Evolutionary conservation across 1,140 invertebrate genomes (phyloP), one percentile per base, ranked within the genome.

Genomic region (Olivierus martensii): DNA sequence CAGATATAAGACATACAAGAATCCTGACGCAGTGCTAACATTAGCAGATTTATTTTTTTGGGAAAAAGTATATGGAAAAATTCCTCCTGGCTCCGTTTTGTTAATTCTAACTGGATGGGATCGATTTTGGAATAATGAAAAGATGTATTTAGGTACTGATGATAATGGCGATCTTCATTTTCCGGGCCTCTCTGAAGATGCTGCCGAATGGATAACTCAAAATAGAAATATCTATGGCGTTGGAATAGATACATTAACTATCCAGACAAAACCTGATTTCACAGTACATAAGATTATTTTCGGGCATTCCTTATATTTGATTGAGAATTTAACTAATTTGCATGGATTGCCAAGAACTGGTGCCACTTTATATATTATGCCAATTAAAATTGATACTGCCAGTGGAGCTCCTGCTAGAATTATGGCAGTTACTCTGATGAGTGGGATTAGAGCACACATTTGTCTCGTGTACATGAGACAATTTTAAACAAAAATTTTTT

Each of bases 171-270:
- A n/a, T n/a, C n/a, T n/a, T n/a, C n/a, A n/a, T n/a, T 65, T 52
- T 66, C 55, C 70, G 68, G 78, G 77, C 39, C 57, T 79, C 18
- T 70, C 71, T 49, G 64, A 63, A 53, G 72, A 73, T 18, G 74
- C 79, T 18, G 76, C 77, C 0, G 61, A 72, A 47, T 80, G 74
- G 72, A 67, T 83, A 48, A 71, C 72, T 2, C 68, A 74, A 12
- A 66, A 75, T 21, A 67, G 70, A 34, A 71, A 73, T 53, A 68
- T 82, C 36, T 67, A 76, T 34, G 80, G 78, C 0, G 69, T 82
- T 2, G 81, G 78, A 0, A 71, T 79, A 0, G 81, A 83, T 59
- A 73, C 75, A 0, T 68, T 77, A 0, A 77, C 75, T 11, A 61
- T 79, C n/a, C n/a, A n/a, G n/a, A n/a, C n/a, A n/a, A 7, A 4